phyloP scores from a whole-genome alignment of 2,888 invertebrate species.

The Drosophila helvetica region DNA sequence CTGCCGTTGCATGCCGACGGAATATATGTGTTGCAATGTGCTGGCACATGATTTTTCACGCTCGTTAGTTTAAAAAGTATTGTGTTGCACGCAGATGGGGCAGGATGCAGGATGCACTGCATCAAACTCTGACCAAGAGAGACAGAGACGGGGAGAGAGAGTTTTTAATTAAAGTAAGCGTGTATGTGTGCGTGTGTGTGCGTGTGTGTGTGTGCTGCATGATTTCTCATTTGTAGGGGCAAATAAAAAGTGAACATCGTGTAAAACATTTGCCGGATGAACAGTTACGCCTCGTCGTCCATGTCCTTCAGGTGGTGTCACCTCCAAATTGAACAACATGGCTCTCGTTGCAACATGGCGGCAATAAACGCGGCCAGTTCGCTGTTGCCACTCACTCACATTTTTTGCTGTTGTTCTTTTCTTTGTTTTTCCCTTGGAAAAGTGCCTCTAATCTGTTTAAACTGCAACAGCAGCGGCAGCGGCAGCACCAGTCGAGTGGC shows the following conservation, averaged over 20 bases:
- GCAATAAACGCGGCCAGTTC: constrained; percentile 61
- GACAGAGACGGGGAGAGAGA: neutral
- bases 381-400: constrained; percentile 2
- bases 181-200: constrained; percentile 48
- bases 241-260: constrained; percentile 65
- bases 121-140: neutral
- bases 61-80: constrained; percentile 65
- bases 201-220: constrained; percentile 15
- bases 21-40: constrained; percentile 64
- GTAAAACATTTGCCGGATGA: constrained; percentile 64
- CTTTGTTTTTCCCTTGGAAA: constrained; percentile 40
- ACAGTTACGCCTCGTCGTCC: constrained; percentile 21
- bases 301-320: constrained; percentile 62
- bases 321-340: constrained; percentile 69
- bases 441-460: constrained; percentile 78
- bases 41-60: constrained; percentile 70
- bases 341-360: constrained; percentile 55
- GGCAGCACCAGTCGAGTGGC: constrained; percentile 21
- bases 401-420: constrained; percentile 11
- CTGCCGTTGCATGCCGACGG: neutral
- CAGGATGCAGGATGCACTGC: constrained; percentile 11
- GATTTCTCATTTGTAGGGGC: constrained; percentile 68
- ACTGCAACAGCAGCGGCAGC: constrained; percentile 59
- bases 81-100: constrained; percentile 35
- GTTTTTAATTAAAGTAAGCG: constrained; percentile 74